Conservation (phyloP, 2,888 invertebrate species). For the Pristionchus exspectatus region DNA sequence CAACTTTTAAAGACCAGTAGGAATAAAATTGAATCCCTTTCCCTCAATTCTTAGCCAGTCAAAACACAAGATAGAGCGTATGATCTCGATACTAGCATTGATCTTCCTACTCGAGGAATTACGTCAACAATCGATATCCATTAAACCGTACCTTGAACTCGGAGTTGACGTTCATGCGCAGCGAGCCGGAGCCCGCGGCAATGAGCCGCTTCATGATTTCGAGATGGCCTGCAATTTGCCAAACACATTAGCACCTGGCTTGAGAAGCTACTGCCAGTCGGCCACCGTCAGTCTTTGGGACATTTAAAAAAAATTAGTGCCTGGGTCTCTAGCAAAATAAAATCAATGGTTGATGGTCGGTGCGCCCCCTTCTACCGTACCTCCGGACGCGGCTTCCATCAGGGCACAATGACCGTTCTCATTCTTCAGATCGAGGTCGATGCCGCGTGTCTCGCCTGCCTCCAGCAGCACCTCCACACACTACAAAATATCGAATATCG, state of each 20-base stretch:
- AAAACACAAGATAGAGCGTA: too few relatives aligned
- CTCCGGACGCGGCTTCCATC: slow-evolving; percentile 79
- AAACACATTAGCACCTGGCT: background rate
- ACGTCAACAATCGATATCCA: background rate
- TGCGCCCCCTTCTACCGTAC: background rate
- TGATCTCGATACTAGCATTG: too few relatives aligned
- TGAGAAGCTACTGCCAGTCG: too few relatives aligned
- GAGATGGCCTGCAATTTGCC: slow-evolving; percentile 78
- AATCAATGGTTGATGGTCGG: background rate
- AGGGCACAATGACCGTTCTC: slow-evolving; percentile 97
- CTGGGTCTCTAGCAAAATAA: background rate
- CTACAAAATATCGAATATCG: slow-evolving; percentile 58
- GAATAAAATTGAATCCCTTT: too few relatives aligned
- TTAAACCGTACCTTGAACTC: slow-evolving; percentile 69
- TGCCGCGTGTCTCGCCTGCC: slow-evolving; percentile 90
- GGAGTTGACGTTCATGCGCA: slow-evolving; percentile 86
- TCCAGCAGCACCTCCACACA: slow-evolving; percentile 87
- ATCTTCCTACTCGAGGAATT: background rate
- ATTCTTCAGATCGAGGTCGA: slow-evolving; percentile 96
- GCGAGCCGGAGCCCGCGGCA: slow-evolving; percentile 58
- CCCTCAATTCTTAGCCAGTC: too few relatives aligned
- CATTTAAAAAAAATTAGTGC: too few relatives aligned
- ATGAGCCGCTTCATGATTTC: slow-evolving; percentile 74
- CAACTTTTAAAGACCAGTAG: too few relatives aligned
- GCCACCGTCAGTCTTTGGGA: too few relatives aligned